Evolutionary conservation across 2,797 vertebrate genomes (phyloP).

Genomic region (Myiotriccus ornatus): DNA sequence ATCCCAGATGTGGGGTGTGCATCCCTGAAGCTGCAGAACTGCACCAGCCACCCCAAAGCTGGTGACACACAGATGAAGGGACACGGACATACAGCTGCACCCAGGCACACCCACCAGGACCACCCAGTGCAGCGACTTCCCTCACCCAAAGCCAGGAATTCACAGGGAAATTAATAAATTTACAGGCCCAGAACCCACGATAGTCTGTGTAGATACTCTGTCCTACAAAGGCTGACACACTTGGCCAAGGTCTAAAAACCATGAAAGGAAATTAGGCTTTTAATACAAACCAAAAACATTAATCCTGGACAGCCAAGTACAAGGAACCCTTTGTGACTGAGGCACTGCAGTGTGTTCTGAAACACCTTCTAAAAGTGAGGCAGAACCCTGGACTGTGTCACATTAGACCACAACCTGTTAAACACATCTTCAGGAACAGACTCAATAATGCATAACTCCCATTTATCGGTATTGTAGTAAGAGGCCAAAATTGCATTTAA

Average conservation of each 20-base stretch:
- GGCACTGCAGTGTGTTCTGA: background rate
- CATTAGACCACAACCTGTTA: background rate
- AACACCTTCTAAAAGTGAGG: background rate
- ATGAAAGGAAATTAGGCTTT: background rate
- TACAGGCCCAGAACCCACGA: background rate
- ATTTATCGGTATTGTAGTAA: background rate
- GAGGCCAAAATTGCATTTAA: background rate
- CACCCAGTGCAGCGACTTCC: background rate
- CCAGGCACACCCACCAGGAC: background rate
- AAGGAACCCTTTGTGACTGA: background rate
- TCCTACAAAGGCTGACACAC: constrained; percentile 1
- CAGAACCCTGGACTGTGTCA: background rate
- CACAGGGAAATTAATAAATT: background rate
- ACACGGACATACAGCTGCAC: background rate
- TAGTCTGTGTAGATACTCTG: background rate
- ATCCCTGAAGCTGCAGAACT: background rate
- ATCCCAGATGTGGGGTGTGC: rapidly evolving
- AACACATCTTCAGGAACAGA: background rate
- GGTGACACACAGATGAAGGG: background rate
- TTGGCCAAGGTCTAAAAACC: background rate
- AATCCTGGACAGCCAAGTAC: background rate
- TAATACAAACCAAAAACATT: background rate
- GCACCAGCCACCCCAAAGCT: background rate
- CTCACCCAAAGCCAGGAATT: background rate
- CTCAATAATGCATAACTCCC: background rate